A percentile compares a stretch with the other conserved stretches of the same genome.
phyloP scores from a whole-genome alignment of 2,113 vertebrate species.

The Rhynchopsitta pachyrhyncha region DNA sequence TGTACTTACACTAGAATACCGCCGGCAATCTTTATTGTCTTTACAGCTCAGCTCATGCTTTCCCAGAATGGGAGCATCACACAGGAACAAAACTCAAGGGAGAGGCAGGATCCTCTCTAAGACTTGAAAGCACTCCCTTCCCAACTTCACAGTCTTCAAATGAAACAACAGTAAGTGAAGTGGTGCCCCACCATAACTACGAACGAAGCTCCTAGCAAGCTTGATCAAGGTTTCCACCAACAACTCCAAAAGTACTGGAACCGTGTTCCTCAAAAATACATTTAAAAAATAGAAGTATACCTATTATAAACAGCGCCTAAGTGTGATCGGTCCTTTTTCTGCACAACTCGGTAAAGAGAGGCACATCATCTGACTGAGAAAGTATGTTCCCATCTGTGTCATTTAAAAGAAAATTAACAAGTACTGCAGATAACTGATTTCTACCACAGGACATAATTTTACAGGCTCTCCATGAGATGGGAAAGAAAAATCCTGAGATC shows the following conservation, averaged over 20 bases:
- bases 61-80: not conserved
- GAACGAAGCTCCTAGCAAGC: not conserved
- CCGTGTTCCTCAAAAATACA: not conserved
- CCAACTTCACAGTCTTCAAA: not conserved
- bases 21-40: not conserved
- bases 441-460: not conserved
- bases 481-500: not conserved
- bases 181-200: not conserved
- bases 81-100: not conserved
- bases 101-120: not conserved
- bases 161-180: not conserved
- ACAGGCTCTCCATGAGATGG: not conserved
- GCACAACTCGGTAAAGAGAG: not conserved
- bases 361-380: not conserved
- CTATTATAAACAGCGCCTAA: not conserved
- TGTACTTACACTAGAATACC: not conserved
- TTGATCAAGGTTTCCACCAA: not conserved
- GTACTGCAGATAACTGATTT: not conserved
- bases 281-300: not conserved
- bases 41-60: not conserved
- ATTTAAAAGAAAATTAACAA: conserved; percentile 9
- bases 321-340: not conserved
- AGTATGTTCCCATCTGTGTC: not conserved
- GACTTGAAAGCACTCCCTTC: not conserved
- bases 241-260: not conserved